Evolutionary conservation across 37 sponge, comb jelly and placozoan species (phyloP), one percentile per base, ranked within the genome.

Genomic region (Hexactinellida sp.): DNA sequence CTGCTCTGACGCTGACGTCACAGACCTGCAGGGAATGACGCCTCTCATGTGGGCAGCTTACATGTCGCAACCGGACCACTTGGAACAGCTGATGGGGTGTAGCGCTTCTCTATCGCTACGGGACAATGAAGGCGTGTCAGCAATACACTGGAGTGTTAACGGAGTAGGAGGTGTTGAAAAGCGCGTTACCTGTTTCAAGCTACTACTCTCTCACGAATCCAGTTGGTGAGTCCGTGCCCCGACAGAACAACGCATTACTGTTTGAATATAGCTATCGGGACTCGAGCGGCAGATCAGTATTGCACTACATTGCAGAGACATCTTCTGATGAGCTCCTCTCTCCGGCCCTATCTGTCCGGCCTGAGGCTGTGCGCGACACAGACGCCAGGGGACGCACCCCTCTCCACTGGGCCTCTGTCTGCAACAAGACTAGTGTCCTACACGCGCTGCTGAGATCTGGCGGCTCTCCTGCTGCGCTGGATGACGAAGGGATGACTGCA

Each of bases 1-100:
- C 28, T 39, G 55, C 36, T 16, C 9, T 0, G 55, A 88, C 85
- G 84, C 85, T 7, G 84, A 94, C 82, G 88, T 85, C 25, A 38
- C 84, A 28, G 94, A 94, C 36, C 41, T 82, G n/a, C 84, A 88
- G 0, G 83, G 86, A 24, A 94, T 94, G 94, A 92, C 92, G 0
- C 91, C 94, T 71, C 85, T 94, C 41, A 94, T 94, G 94, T 94
- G 94, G 94, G 90, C 94, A 30, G 92, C 92, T 37, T 94, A 86
- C 86, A 89, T 90, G 52, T 84, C 87, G 36, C 84, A 84, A 24
- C 87, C 92, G 37, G 83, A 91, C 0, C 76, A 90, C 84, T 51
- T 94, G 37, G 25, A 85, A 38, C 23, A 82, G 38, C 37, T 94
- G 82, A 52, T 54, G 37, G 85, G 90, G 38, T 86, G 38, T 36